phyloP scores from a whole-genome alignment of 2,113 vertebrate species.

The Choloepus hoffmanni region DNA sequence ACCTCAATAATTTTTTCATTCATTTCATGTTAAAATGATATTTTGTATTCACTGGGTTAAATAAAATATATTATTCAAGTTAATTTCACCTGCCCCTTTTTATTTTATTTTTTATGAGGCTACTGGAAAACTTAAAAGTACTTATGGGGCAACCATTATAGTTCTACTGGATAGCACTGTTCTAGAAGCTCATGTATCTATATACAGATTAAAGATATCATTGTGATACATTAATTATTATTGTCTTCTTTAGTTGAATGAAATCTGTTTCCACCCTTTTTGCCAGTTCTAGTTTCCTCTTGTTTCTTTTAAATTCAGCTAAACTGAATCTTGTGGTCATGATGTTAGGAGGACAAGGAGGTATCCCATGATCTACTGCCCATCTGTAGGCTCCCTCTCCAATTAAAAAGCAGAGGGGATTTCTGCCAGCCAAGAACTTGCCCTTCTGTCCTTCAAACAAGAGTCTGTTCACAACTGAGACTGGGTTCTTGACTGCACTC shows the following conservation, averaged over 20 bases:
- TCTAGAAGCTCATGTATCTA: constrained; percentile 53
- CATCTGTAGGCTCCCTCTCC: constrained; percentile 97
- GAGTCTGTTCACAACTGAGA: constrained; percentile 91
- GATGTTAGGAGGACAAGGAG: constrained; percentile 95
- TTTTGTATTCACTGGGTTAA: too few species aligned
- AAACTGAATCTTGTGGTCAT: constrained; percentile 93
- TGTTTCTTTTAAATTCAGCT: constrained; percentile 2
- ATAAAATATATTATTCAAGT: too few species aligned
- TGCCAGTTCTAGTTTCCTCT: constrained; percentile 95
- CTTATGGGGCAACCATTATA: neutral
- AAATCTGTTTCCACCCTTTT: constrained; percentile 96
- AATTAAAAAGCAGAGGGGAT: constrained; percentile 99
- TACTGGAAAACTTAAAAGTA: too few species aligned
- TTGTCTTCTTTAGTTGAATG: constrained; percentile 91
- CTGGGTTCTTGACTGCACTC: constrained; percentile 82
- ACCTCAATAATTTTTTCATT: too few species aligned
- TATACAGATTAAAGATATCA: constrained; percentile 40
- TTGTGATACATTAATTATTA: constrained; percentile 53
- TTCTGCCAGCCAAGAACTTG: constrained; percentile 98
- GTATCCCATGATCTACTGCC: constrained; percentile 97
- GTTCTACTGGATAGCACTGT: neutral
- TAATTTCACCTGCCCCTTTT: too few species aligned
- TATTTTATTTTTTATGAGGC: too few species aligned
- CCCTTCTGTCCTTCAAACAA: constrained; percentile 98
- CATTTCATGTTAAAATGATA: too few species aligned